These are phyloP conservation scores for Nebria salina DNA, from an alignment of 2,888 invertebrate species.

Conservation along the genomic window DNA sequence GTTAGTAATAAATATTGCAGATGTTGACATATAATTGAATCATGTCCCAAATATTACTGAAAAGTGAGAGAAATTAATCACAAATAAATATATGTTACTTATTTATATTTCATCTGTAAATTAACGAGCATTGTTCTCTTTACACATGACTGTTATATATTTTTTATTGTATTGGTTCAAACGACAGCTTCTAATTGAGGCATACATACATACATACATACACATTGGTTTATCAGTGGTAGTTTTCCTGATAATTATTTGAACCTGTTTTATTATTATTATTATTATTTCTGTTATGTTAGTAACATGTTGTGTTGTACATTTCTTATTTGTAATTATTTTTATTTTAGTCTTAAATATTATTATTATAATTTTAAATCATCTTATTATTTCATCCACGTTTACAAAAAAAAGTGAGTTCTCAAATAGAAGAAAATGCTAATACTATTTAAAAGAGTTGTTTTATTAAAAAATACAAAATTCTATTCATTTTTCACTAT, in stretches of 20 bases:
- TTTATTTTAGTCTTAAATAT: conserved; percentile 46
- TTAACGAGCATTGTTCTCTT: conserved; percentile 39
- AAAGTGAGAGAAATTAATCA: conserved; percentile 55
- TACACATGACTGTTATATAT: conserved; percentile 17
- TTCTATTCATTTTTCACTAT: background rate
- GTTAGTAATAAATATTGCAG: conserved; percentile 46
- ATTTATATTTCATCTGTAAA: conserved; percentile 56
- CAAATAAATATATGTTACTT: conserved; percentile 63
- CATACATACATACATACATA: too few species aligned
- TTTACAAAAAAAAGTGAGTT: conserved; percentile 35
- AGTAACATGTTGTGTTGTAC: conserved; percentile 45
- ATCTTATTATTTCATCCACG: conserved; percentile 41
- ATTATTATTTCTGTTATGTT: conserved; percentile 33
- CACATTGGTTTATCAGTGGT: background rate
- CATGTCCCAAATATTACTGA: conserved; percentile 48
- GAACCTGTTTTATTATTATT: background rate
- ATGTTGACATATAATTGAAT: conserved; percentile 46
- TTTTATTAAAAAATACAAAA: conserved; percentile 12
- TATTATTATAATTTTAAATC: conserved; percentile 46
- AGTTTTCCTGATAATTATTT: conserved; percentile 16
- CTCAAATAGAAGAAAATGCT: conserved; percentile 44
- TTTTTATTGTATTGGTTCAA: conserved; percentile 21
- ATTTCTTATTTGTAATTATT: conserved; percentile 45
- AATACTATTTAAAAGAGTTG: conserved; percentile 38
- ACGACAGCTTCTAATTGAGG: conserved; percentile 1